Base-by-base conservation (phyloP, 92 coral and sea anemone species). In the Siderastrea radians region DNA sequence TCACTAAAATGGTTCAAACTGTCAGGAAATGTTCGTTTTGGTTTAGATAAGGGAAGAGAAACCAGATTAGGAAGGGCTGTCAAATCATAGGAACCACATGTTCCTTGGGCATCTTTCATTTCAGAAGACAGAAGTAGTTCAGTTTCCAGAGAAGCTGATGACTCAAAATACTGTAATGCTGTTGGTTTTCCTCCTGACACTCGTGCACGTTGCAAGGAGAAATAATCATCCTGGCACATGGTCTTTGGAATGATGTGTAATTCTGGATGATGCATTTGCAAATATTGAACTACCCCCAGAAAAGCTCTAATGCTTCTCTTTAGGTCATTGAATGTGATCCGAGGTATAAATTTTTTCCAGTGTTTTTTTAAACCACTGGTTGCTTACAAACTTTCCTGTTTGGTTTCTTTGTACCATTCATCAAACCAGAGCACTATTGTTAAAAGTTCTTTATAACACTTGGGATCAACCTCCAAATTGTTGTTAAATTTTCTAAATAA, bases 151-250 rank as follows among this genome's bases (percentile, higher is more conserved):
- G 79, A n/a, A n/a, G 79, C 48, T 62, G 70, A 13, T 6, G 83
- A 60, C 49, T 78, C 52, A 64, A 67, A 68, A 68, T 48, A 64
- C 59, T 68, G 86, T 3, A 81, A 63, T 5, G 19, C 63, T 3
- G 88, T 49, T 16, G 88, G 80, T 3, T 75, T 44, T 4, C 78
- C 86, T 14, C 81, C 78, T 49, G 89, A 55, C 3, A 83, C 73
- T 2, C 89, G 67, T 4, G 91, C 94, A 13, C 91, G 73, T 57
- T 91, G 91, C 26, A 91, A 44, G 55, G 94, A 91, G 17, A 75
- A 88, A 61, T 91, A 91, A 53, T 91, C 91, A 82, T 91, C 91
- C 64, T 91, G 94, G 26, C 76, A 88, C 93, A 86, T 85, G 14
- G 90, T 90, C 43, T 90, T 90, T 19, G 90, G 90, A 45, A 90